Percentiles rank a stretch among this genome's conserved stretches.
These are phyloP conservation scores for Drosophila subsilvestris DNA, from an alignment of 2,888 invertebrate species.

Conservation along the genomic window DNA sequence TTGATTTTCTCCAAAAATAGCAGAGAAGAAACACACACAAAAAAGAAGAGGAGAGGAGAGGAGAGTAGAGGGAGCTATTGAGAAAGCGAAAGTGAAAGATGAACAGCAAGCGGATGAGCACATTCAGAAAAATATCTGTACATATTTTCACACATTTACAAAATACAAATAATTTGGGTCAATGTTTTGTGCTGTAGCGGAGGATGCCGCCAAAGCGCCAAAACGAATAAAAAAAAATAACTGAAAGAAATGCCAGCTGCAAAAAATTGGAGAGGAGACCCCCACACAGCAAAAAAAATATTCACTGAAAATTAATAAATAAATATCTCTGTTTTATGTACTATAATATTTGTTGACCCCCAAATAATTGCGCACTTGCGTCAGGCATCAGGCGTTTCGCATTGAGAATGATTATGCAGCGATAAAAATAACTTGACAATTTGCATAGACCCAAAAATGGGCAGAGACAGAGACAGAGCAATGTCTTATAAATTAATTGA, in stretches of 20 bases:
- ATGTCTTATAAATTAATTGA: constrained; percentile 20
- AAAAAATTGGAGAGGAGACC: constrained; percentile 8
- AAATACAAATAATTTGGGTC: constrained; percentile 57
- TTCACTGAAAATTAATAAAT: constrained; percentile 9
- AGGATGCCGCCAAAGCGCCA: constrained; percentile 29
- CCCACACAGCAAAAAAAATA: constrained; percentile 16
- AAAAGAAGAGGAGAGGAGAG: constrained; percentile 18
- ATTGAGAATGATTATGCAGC: constrained; percentile 16
- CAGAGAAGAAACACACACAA: constrained; percentile 1
- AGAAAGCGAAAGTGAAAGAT: constrained; percentile 60
- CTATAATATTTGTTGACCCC: constrained; percentile 41
- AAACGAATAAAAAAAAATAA: constrained; percentile 53
- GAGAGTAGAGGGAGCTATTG: constrained; percentile 35
- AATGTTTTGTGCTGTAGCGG: constrained; percentile 50
- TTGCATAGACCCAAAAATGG: constrained; percentile 38
- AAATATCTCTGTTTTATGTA: constrained; percentile 14
- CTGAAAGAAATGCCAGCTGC: constrained; percentile 60
- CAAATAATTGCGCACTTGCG: constrained; percentile 68
- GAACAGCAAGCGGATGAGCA: background rate
- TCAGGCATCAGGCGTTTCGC: constrained; percentile 58
- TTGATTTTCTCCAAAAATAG: constrained; percentile 43
- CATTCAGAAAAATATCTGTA: constrained; percentile 9
- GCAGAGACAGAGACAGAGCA: constrained; percentile 10
- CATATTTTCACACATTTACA: constrained; percentile 22
- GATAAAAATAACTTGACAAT: constrained; percentile 54